Evolutionary conservation across 2,888 invertebrate genomes (phyloP).

Genomic region (Galerucella nymphaeae): DNA sequence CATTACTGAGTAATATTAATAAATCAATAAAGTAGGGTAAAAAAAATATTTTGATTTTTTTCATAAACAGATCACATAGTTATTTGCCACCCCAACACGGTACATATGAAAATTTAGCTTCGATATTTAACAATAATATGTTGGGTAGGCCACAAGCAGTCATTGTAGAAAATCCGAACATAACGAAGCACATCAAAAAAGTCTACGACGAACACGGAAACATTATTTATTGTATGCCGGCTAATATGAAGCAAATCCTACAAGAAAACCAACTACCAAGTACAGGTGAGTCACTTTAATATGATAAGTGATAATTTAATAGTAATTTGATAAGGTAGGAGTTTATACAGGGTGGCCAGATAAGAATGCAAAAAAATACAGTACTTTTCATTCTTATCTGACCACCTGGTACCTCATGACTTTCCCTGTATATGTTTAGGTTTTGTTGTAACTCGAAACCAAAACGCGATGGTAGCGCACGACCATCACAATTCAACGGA

Average conservation of each 20-base stretch:
- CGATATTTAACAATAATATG: slow-evolving; percentile 67
- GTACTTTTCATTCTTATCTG: no score
- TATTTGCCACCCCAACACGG: slow-evolving; percentile 69
- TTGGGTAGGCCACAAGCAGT: slow-evolving; percentile 61
- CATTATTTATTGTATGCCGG: slow-evolving; percentile 74
- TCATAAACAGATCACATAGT: slow-evolving; percentile 57
- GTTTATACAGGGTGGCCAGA: no score
- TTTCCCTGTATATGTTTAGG: slow-evolving; percentile 43
- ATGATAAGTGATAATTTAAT: no score
- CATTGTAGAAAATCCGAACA: slow-evolving; percentile 71
- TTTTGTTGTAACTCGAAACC: slow-evolving; percentile 68
- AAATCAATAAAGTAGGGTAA: background rate
- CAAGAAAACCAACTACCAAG: slow-evolving; percentile 63
- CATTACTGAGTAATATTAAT: background rate
- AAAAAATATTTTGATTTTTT: slow-evolving; percentile 10
- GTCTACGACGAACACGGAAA: slow-evolving; percentile 73
- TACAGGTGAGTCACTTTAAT: slow-evolving; percentile 48
- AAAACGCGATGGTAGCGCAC: slow-evolving; percentile 60
- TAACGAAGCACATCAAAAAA: slow-evolving; percentile 71
- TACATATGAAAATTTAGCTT: slow-evolving; percentile 75
- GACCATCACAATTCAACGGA: slow-evolving; percentile 68
- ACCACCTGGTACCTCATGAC: no score
- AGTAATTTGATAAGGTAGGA: no score
- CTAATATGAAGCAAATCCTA: slow-evolving; percentile 64
- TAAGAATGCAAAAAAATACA: no score